Evolutionary conservation across 2,113 vertebrate genomes (phyloP).

Genomic region (Pelodiscus sinensis): DNA sequence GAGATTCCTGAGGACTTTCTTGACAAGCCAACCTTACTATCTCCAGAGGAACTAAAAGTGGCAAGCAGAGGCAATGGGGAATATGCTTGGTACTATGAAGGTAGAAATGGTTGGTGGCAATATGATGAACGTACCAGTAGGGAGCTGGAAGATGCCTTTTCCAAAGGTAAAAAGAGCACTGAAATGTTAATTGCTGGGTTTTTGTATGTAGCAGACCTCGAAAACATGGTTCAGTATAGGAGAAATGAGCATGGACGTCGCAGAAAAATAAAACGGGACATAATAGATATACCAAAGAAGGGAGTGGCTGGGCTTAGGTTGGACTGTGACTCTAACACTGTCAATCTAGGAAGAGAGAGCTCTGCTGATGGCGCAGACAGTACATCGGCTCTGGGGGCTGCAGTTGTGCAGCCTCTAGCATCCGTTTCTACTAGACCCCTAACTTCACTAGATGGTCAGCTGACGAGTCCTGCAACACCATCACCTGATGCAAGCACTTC

Average conservation of each 20-base stretch:
- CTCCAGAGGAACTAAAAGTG: conserved; percentile 93
- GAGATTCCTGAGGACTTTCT: conserved; percentile 97
- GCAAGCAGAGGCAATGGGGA: conserved; percentile 87
- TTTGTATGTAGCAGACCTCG: conserved; percentile 94
- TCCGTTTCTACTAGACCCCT: conserved; percentile 81
- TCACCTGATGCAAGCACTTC: conserved; percentile 78
- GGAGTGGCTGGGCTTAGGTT: conserved; percentile 95
- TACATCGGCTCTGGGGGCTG: conserved; percentile 69
- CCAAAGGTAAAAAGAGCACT: conserved; percentile 92
- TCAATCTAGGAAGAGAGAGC: conserved; percentile 83
- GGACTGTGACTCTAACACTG: conserved; percentile 84
- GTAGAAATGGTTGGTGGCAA: conserved; percentile 98
- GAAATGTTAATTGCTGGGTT: conserved; percentile 98
- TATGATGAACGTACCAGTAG: conserved; percentile 95
- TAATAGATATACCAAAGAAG: conserved; percentile 96
- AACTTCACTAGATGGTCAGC: conserved; percentile 85
- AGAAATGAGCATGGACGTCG: conserved; percentile 94
- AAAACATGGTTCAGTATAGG: conserved; percentile 97
- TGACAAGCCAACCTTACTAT: conserved; percentile 92
- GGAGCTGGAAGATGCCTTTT: conserved; percentile 94
- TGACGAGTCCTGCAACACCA: conserved; percentile 73
- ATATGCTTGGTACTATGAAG: conserved; percentile 97
- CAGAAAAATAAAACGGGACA: conserved; percentile 94
- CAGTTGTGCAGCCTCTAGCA: conserved; percentile 72
- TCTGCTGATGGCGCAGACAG: conserved; percentile 91